phyloP scores from a whole-genome alignment of 2,113 vertebrate genomes.

The Takifugu bimaculatus region DNA sequence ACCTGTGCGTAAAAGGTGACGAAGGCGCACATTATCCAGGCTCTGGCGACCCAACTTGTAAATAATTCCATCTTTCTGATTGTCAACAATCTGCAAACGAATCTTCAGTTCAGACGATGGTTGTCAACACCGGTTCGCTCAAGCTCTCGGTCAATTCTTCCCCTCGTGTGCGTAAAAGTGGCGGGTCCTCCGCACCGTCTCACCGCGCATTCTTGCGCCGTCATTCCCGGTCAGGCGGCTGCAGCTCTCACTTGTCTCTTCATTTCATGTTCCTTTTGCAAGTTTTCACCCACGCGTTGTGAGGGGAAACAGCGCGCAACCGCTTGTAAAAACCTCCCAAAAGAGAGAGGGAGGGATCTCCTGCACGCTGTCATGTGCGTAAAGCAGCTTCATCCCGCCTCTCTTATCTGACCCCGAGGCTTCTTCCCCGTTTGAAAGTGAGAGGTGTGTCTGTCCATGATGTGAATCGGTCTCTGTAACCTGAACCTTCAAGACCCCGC shows the following conservation, averaged over 20 bases:
- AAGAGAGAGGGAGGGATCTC: constrained; percentile 39
- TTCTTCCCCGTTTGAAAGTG: too few relatives aligned
- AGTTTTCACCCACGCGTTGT: constrained; percentile 51
- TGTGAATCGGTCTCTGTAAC: too few relatives aligned
- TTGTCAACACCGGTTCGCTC: background rate
- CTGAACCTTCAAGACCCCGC: too few relatives aligned
- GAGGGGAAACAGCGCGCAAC: constrained; percentile 37
- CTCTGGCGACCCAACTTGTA: constrained; percentile 73
- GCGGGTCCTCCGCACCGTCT: constrained; percentile 30
- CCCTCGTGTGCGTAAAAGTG: constrained; percentile 19
- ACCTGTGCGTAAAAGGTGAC: constrained; percentile 70
- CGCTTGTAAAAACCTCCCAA: constrained; percentile 45
- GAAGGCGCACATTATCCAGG: constrained; percentile 69
- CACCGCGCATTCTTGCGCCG: constrained; percentile 48
- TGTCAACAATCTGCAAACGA: constrained; percentile 2
- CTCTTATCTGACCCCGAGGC: constrained; percentile 5
- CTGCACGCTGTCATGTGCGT: background rate
- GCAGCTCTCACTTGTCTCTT: constrained; percentile 16
- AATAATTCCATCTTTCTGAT: constrained; percentile 59
- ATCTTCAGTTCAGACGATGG: background rate
- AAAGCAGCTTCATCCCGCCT: constrained; percentile 11
- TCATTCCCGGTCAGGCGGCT: constrained; percentile 40
- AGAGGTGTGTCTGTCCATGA: too few relatives aligned
- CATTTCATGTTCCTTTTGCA: constrained; percentile 24
- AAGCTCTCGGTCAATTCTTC: constrained; percentile 30